Percentiles rank a stretch among this genome's conserved stretches.
phyloP scores from a whole-genome alignment of 2,888 invertebrate species.

The Diaphora mendica region DNA sequence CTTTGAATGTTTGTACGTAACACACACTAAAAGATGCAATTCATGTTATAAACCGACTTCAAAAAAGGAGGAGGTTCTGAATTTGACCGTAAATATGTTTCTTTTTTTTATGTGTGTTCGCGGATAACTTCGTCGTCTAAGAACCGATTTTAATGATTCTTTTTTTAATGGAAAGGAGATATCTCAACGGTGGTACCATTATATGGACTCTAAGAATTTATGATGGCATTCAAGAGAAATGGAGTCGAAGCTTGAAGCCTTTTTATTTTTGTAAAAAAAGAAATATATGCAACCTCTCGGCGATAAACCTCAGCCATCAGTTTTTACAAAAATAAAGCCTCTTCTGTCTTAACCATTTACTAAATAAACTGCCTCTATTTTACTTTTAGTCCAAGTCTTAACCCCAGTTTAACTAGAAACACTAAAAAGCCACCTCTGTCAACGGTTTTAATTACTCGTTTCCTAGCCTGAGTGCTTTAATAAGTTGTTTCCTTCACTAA shows the following conservation, averaged over 20 bases:
- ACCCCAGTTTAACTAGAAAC: neutral
- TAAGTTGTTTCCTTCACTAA: conserved; percentile 18
- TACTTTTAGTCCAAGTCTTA: neutral
- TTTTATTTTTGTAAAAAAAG: too few species aligned
- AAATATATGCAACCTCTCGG: neutral
- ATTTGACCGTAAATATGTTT: too few species aligned
- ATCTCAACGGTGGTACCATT: too few species aligned
- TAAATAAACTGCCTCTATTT: neutral
- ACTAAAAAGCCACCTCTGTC: conserved; percentile 2
- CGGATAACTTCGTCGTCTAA: too few species aligned
- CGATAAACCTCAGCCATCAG: neutral
- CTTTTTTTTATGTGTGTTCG: too few species aligned
- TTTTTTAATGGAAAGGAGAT: too few species aligned
- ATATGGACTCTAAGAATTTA: too few species aligned
- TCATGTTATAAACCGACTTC: too few species aligned
- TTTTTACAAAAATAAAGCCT: neutral
- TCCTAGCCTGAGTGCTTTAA: conserved; percentile 15
- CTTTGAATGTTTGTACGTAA: neutral
- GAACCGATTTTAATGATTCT: too few species aligned
- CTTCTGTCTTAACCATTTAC: neutral
- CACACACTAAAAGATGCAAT: neutral
- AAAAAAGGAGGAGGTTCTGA: too few species aligned
- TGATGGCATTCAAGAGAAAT: too few species aligned
- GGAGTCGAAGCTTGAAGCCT: too few species aligned
- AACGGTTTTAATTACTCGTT: conserved; percentile 17